Conservation (phyloP, 2,888 invertebrate genomes). For the Meghimatium bilineatum region DNA sequence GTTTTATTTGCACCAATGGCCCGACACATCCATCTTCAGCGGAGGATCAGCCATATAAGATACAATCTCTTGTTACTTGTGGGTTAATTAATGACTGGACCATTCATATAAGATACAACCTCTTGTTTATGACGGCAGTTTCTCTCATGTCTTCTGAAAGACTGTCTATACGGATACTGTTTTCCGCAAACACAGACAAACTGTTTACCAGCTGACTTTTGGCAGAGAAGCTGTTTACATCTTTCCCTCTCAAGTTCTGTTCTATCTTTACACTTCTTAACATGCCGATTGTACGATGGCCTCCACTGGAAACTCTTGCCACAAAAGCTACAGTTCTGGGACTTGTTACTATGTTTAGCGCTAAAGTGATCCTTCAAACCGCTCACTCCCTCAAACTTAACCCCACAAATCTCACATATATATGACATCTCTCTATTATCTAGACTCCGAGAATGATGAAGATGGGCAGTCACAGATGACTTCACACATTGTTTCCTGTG, state of each 20-base stretch:
- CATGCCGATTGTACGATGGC: constrained; percentile 49
- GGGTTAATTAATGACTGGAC: neutral
- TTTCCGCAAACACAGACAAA: constrained; percentile 34
- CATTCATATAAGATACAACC: constrained; percentile 7
- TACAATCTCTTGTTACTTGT: no score
- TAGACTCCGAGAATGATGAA: neutral
- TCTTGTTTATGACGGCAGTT: constrained; percentile 15
- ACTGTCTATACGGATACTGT: constrained; percentile 34
- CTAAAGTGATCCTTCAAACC: constrained; percentile 47
- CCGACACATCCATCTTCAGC: no score
- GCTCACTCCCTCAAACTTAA: constrained; percentile 33
- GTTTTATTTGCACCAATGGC: no score
- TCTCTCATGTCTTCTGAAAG: constrained; percentile 30
- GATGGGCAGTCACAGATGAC: constrained; percentile 15
- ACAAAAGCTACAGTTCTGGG: constrained; percentile 39
- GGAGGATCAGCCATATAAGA: no score
- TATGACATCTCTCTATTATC: constrained; percentile 7
- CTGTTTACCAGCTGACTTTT: neutral
- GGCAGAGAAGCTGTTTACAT: neutral
- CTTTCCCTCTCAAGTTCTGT: constrained; percentile 22
- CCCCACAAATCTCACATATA: constrained; percentile 38
- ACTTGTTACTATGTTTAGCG: constrained; percentile 49
- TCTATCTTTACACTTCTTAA: constrained; percentile 38
- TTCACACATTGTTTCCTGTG: constrained; percentile 32
- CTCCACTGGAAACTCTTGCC: constrained; percentile 47